Conservation (phyloP, 2,113 vertebrate genomes). For the Ictidomys tridecemlineatus region DNA sequence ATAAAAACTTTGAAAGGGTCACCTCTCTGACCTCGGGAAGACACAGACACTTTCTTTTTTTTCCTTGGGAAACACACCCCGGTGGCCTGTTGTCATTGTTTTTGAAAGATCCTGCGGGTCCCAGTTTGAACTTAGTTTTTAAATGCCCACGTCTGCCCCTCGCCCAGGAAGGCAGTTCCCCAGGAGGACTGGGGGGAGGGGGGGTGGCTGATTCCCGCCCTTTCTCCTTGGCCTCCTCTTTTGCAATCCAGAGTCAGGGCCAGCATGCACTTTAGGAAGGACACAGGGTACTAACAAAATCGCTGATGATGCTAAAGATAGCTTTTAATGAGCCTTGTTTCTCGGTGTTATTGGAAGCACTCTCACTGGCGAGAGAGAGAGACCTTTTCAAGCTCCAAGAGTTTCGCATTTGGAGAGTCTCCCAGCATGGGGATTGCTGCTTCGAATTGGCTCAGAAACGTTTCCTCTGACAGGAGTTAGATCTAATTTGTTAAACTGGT, state of each 20-base stretch:
- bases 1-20: neutral
- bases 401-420: conserved; percentile 77
- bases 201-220: neutral
- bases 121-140: neutral
- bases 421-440: conserved; percentile 47
- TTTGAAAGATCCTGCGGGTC: neutral
- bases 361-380: conserved; percentile 56
- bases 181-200: neutral
- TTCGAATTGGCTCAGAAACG: conserved; percentile 60
- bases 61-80: neutral
- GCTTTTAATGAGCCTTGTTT: conserved; percentile 78
- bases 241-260: conserved; percentile 26
- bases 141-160: neutral
- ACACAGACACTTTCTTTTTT: neutral
- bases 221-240: neutral
- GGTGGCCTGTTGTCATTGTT: neutral
- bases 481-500: conserved; percentile 77
- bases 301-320: conserved; percentile 79
- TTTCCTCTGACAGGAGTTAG: conserved; percentile 67
- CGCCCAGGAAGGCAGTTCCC: neutral
- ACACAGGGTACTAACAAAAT: conserved; percentile 71
- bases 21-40: neutral
- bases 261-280: conserved; percentile 64
- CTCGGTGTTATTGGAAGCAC: conserved; percentile 70
- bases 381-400: conserved; percentile 80